Evolutionary conservation across 2,888 invertebrate genomes (phyloP).

Genomic region (Melieria picta): DNA sequence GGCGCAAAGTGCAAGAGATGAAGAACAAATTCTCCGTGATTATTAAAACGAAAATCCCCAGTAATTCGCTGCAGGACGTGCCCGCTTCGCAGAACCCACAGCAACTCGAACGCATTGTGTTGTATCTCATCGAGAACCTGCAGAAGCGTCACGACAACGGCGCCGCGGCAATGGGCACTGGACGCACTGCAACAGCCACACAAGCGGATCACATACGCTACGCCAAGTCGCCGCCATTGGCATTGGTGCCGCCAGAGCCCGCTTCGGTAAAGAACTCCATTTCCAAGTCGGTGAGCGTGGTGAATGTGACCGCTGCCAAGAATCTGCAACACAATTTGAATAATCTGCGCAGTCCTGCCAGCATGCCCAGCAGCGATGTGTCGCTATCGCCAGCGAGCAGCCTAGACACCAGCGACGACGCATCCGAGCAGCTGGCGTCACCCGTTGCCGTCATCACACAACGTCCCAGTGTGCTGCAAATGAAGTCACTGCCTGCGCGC

Average conservation of each 20-base stretch:
- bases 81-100: conserved; percentile 76
- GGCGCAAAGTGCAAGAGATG: conserved; percentile 80
- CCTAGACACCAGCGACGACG: conserved; percentile 37
- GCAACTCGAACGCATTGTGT: conserved; percentile 77
- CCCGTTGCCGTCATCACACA: neutral
- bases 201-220: conserved; percentile 37
- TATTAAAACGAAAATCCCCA: conserved; percentile 69
- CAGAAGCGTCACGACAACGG: conserved; percentile 53
- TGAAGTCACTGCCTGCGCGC: conserved; percentile 25
- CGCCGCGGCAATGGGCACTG: conserved; percentile 7
- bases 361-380: conserved; percentile 45
- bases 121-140: conserved; percentile 73
- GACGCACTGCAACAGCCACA: conserved; percentile 19
- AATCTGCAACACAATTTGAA: conserved; percentile 54
- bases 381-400: conserved; percentile 52
- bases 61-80: conserved; percentile 59
- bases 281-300: conserved; percentile 65
- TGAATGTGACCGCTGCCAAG: conserved; percentile 60
- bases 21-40: conserved; percentile 81
- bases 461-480: conserved; percentile 42
- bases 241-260: conserved; percentile 64
- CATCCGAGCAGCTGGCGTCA: conserved; percentile 4
- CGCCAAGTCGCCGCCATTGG: conserved; percentile 54
- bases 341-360: conserved; percentile 44
- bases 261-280: conserved; percentile 64